These are phyloP conservation scores for Dorcus parallelipipedus DNA, from an alignment of 2,888 invertebrate genomes.

Conservation along the genomic window DNA sequence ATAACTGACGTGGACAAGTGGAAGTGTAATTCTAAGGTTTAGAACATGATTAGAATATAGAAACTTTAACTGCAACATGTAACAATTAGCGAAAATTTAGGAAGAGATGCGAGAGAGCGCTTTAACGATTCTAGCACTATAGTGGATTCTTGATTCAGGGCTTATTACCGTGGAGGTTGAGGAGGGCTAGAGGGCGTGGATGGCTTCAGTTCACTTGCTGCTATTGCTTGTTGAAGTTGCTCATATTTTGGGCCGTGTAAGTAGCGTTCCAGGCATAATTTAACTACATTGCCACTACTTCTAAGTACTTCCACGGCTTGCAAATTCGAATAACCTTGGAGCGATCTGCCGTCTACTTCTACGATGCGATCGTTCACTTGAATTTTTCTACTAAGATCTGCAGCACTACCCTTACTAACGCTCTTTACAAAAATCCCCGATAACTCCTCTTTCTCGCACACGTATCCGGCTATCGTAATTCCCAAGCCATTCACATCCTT, in stretches of 20 bases:
- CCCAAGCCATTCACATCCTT: constrained; percentile 93
- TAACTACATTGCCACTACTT: constrained; percentile 88
- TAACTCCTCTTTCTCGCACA: constrained; percentile 96
- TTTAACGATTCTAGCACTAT: neutral
- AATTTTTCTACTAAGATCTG: constrained; percentile 88
- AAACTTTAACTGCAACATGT: neutral
- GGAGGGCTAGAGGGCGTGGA: constrained; percentile 52
- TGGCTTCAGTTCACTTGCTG: constrained; percentile 71
- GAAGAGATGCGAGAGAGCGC: no score
- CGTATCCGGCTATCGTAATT: constrained; percentile 94
- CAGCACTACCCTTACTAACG: constrained; percentile 93
- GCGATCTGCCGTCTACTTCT: constrained; percentile 91
- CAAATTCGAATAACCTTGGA: constrained; percentile 95
- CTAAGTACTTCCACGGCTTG: constrained; percentile 95
- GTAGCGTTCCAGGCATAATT: constrained; percentile 85
- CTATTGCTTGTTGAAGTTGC: constrained; percentile 82
- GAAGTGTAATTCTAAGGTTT: neutral
- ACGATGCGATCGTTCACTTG: constrained; percentile 97
- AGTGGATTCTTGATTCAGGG: constrained; percentile 16
- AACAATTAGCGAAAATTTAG: constrained; percentile 1
- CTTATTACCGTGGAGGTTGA: constrained; percentile 56
- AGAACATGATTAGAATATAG: neutral
- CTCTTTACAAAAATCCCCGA: constrained; percentile 99
- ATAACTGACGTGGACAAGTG: neutral
- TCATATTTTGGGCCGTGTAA: constrained; percentile 87